Percentiles rank a stretch among this genome's conserved stretches.
These are phyloP conservation scores for Pentalonia nigronervosa DNA, from an alignment of 1,140 invertebrate genomes.

Conservation along the genomic window DNA sequence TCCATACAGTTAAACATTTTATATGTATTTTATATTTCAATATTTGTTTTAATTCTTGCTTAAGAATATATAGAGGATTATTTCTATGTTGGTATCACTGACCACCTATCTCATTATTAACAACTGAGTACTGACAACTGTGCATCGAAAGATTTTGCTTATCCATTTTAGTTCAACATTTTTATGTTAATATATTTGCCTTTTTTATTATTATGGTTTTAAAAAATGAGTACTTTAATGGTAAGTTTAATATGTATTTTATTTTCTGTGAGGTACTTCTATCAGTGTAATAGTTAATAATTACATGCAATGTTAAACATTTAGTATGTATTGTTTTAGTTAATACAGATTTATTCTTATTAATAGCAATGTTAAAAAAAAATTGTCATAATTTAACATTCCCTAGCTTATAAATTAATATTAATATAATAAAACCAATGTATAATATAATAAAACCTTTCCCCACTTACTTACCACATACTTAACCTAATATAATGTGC, in stretches of 20 bases:
- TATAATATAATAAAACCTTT: background rate
- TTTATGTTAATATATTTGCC: background rate
- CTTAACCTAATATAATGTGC: background rate
- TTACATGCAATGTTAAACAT: background rate
- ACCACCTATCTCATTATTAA: background rate
- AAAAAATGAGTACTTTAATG: background rate
- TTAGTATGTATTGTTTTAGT: background rate
- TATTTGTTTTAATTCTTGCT: background rate
- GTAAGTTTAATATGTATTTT: constrained; percentile 1
- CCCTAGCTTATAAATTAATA: background rate
- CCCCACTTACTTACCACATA: background rate
- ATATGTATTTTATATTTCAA: background rate
- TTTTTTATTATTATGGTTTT: constrained; percentile 2
- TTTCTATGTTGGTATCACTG: constrained; percentile 50
- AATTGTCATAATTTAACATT: background rate
- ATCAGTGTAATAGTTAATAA: background rate
- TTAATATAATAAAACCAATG: background rate
- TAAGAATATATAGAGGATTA: background rate
- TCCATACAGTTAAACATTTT: background rate
- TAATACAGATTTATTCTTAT: background rate
- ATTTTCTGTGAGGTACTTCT: background rate
- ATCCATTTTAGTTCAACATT: background rate
- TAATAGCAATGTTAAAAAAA: background rate
- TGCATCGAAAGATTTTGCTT: constrained; percentile 9
- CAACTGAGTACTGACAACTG: background rate